phyloP scores from a whole-genome alignment of 2,797 vertebrate species.

The Danionella dracula region DNA sequence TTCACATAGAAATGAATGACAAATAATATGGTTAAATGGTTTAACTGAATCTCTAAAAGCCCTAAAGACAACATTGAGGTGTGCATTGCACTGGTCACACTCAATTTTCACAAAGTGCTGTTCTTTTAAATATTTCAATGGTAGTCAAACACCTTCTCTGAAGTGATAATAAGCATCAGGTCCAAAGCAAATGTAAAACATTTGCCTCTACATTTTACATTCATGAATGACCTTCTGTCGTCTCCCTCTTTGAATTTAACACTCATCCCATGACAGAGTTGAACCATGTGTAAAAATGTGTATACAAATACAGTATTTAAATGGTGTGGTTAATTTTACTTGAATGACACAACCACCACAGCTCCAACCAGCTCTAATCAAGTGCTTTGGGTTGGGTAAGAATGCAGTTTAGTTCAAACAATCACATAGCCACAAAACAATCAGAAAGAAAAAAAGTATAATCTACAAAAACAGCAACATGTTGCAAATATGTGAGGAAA shows the following conservation, averaged over 20 bases:
- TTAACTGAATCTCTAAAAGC: neutral
- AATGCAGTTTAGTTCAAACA: constrained; percentile 24
- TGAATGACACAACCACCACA: constrained; percentile 30
- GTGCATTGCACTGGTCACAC: neutral
- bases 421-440: constrained; percentile 37
- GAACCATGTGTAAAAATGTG: neutral
- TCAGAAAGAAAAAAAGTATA: constrained; percentile 31
- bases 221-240: neutral
- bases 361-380: constrained; percentile 27
- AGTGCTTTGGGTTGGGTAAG: constrained; percentile 19
- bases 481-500: neutral
- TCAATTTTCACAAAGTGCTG: neutral
- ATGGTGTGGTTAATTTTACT: constrained; percentile 23
- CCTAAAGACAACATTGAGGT: neutral
- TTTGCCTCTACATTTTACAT: neutral
- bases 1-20: too few species aligned
- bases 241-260: constrained; percentile 1
- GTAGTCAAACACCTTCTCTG: neutral
- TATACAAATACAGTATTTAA: constrained; percentile 9
- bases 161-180: constrained; percentile 17
- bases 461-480: constrained; percentile 28
- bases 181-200: constrained; percentile 1
- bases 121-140: constrained; percentile 6
- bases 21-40: too few species aligned
- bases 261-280: neutral